Base-by-base conservation (phyloP, 1,140 invertebrate genomes). In the Lordiphosa mommai region DNA sequence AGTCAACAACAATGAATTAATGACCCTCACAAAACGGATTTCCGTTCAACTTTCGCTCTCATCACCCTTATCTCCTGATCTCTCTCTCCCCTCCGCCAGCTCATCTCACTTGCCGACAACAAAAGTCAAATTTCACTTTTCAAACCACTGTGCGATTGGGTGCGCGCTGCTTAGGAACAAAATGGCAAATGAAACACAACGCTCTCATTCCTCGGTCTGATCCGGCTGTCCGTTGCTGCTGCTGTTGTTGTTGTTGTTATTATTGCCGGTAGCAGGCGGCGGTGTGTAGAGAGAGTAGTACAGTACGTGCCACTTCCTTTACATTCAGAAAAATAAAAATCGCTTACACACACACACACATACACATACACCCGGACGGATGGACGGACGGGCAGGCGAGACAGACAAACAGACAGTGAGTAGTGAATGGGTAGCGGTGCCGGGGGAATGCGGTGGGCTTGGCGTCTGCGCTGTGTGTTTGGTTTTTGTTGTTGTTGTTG, bases 251-350 rank as follows among this genome's bases (percentile, higher is more conserved):
- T 36, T 49, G 52, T 65, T 65, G 61, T 55, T 65, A 58, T 55
- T 30, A 49, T 72, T 56, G 51, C 61, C 46, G 50, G 49, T 82
- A 68, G 77, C 56, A 52, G 59, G 40, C 59, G 48, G 57, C 59
- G 64, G 69, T 74, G 65, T 55, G 70, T 52, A 65, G 66, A 70
- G 40, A 43, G 72, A 70, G 64, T 68, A 68, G 77, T 84, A 84
- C 77, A 84, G 77, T 84, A 84, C 77, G 79, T 85, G 77, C 77
- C 77, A 84, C 77, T 84, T 84, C 77, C 77, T 84, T 85, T 85
- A 79, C 77, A 84, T 84, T 84, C 77, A 84, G 77, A 84, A 84
- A 84, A 84, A 84, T 77, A 85, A 84, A 82, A 84, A 82, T 63
- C 69, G 60, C 50, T 79, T 64, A 57, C 76, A 66, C 43, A 57